phyloP scores from a whole-genome alignment of 2,888 invertebrate genomes.

The Thecophora atra region DNA sequence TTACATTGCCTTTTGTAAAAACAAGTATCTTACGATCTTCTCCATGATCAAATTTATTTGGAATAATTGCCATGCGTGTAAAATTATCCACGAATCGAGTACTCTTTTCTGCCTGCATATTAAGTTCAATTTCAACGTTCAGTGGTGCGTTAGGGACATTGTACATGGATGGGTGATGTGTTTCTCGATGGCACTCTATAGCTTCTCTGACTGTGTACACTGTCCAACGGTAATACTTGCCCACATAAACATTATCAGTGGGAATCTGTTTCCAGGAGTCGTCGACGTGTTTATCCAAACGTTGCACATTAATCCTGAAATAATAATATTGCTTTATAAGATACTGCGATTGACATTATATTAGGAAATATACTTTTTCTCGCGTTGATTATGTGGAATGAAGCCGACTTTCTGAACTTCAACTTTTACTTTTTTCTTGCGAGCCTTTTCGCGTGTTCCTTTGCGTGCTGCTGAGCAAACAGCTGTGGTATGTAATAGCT shows the following conservation, averaged over 20 bases:
- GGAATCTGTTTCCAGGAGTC: slow-evolving; percentile 70
- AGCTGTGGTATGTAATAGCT: slow-evolving; percentile 69
- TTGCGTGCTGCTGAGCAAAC: slow-evolving; percentile 81
- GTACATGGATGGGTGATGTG: slow-evolving; percentile 83
- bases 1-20: slow-evolving; percentile 75
- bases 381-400: slow-evolving; percentile 75
- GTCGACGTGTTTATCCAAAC: slow-evolving; percentile 70
- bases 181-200: slow-evolving; percentile 79
- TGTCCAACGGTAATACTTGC: slow-evolving; percentile 70
- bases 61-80: slow-evolving; percentile 73
- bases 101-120: slow-evolving; percentile 72
- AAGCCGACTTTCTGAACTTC: slow-evolving; percentile 80
- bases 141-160: slow-evolving; percentile 79
- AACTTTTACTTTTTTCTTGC: slow-evolving; percentile 79
- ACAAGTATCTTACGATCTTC: slow-evolving; percentile 77
- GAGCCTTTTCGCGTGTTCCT: slow-evolving; percentile 81
- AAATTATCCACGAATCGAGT: slow-evolving; percentile 78
- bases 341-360: background rate
- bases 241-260: slow-evolving; percentile 73
- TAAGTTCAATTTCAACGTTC: slow-evolving; percentile 77
- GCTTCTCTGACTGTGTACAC: slow-evolving; percentile 80
- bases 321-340: background rate
- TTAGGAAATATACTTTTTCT: slow-evolving; percentile 67
- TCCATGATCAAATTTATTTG: slow-evolving; percentile 76
- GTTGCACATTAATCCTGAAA: slow-evolving; percentile 64